phyloP scores from a whole-genome alignment of 2,113 vertebrate genomes.

The Istiophorus platypterus region DNA sequence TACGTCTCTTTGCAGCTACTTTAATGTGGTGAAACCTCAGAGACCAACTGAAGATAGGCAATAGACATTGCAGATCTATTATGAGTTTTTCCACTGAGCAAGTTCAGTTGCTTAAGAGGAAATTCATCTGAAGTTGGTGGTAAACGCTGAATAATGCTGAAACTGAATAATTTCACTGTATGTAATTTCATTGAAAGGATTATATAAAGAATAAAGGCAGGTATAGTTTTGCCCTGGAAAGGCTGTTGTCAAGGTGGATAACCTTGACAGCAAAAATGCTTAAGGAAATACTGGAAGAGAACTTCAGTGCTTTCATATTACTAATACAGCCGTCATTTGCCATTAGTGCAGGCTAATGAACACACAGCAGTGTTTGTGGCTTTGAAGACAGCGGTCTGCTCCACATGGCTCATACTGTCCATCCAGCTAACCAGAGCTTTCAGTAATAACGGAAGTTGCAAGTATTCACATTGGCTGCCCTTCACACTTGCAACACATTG shows the following conservation, averaged over 20 bases:
- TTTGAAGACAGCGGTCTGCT: conserved; percentile 16
- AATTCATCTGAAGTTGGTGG: neutral
- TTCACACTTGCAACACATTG: neutral
- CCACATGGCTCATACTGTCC: neutral
- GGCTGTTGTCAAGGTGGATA: too few relatives aligned
- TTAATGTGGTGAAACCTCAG: neutral
- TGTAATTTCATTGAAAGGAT: too few relatives aligned
- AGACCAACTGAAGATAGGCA: neutral
- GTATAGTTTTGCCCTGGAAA: neutral
- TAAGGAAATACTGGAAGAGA: neutral
- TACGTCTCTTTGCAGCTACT: neutral
- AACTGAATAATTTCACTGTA: neutral
- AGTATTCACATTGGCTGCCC: conserved; percentile 45
- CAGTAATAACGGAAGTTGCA: conserved; percentile 60
- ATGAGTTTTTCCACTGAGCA: neutral
- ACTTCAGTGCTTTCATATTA: neutral
- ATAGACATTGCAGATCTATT: neutral
- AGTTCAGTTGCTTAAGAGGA: conserved; percentile 1
- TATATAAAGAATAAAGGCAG: neutral
- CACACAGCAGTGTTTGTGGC: neutral
- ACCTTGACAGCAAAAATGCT: neutral
- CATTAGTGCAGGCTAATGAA: neutral
- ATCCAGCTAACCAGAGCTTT: conserved; percentile 46
- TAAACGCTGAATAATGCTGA: neutral
- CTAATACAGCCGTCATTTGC: neutral